Conservation (phyloP, 2,113 vertebrate genomes). For the Recurvirostra avosetta region DNA sequence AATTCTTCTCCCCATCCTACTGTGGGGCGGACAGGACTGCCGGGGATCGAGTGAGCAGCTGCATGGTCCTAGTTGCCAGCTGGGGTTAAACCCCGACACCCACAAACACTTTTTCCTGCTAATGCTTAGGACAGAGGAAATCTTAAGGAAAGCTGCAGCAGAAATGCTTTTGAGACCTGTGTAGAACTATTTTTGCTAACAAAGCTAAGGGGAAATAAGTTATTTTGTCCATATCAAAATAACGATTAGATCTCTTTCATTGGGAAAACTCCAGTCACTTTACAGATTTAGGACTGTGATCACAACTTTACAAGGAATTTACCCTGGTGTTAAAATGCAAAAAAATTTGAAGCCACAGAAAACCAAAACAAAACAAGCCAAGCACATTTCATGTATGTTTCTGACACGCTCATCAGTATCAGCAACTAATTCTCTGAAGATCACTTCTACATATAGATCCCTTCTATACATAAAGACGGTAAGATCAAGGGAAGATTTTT, state of each 20-base stretch:
- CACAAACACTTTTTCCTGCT: fast-evolving
- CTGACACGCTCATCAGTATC: neutral
- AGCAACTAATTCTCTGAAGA: neutral
- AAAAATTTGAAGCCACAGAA: neutral
- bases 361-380: neutral
- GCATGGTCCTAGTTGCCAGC: neutral
- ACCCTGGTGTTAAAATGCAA: neutral
- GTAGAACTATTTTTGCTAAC: neutral
- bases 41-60: neutral
- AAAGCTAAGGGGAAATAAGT: neutral
- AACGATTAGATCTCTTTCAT: neutral
- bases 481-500: neutral
- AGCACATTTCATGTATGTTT: neutral
- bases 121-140: neutral
- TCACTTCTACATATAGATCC: neutral
- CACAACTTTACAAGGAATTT: neutral
- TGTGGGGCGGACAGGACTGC: no score
- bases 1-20: no score
- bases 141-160: neutral
- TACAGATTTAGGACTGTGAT: neutral
- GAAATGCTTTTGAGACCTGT: neutral
- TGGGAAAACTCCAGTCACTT: neutral
- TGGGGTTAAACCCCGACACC: fast-evolving
- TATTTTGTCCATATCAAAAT: neutral
- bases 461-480: neutral